Conservation (phyloP, 2,888 invertebrate genomes). For the Dendrolimus houi region DNA sequence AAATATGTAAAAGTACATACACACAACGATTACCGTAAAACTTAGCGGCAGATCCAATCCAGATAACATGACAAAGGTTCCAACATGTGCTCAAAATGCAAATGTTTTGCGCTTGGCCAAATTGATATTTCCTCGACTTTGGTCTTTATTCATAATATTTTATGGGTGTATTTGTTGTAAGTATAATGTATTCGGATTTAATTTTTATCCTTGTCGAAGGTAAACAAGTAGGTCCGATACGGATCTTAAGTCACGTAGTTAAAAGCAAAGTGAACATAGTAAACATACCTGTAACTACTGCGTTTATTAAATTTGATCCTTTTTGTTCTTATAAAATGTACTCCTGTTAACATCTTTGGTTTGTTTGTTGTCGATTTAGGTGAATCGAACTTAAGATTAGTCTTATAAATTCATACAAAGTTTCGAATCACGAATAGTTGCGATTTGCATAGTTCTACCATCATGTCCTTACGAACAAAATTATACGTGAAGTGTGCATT, state of each 20-base stretch:
- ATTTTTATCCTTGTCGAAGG: constrained; percentile 19
- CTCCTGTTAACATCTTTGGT: too few species aligned
- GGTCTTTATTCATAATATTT: background rate
- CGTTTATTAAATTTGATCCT: background rate
- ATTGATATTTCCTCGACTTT: background rate
- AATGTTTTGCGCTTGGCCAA: constrained; percentile 11
- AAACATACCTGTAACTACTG: constrained; percentile 1
- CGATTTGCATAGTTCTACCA: too few species aligned
- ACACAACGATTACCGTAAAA: constrained; percentile 58
- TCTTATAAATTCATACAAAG: too few species aligned
- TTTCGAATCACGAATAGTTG: too few species aligned
- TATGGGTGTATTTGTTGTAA: background rate
- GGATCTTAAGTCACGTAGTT: constrained; percentile 12
- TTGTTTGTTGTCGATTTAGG: too few species aligned
- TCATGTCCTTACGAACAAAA: too few species aligned
- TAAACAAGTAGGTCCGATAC: constrained; percentile 46
- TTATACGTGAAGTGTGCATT: too few species aligned
- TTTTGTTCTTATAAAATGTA: background rate
- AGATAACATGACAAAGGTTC: constrained; percentile 59
- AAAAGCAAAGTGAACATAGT: background rate
- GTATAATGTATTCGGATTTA: constrained; percentile 1
- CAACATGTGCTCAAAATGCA: constrained; percentile 28
- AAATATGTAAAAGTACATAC: constrained; percentile 38
- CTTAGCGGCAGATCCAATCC: constrained; percentile 50
- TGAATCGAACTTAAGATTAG: too few species aligned